Evolutionary conservation across 2,113 vertebrate genomes (phyloP).

Genomic region (Hemibagrus wyckioides): DNA sequence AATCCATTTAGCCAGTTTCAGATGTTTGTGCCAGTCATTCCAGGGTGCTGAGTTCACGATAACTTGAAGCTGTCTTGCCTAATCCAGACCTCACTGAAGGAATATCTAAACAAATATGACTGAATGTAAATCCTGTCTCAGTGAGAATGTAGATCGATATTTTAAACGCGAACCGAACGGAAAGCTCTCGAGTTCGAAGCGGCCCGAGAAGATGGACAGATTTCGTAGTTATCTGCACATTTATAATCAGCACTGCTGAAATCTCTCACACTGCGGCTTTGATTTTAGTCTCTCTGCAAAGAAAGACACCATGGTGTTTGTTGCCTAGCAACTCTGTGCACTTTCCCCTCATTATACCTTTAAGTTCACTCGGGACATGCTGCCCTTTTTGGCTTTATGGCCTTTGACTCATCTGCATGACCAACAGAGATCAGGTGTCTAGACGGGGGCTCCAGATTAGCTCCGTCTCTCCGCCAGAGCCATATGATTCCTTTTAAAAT

Average conservation of each 20-base stretch:
- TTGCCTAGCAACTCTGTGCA: slow-evolving; percentile 35
- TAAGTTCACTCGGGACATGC: slow-evolving; percentile 18
- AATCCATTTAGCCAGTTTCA: background rate
- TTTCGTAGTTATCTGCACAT: background rate
- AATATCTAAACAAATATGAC: background rate
- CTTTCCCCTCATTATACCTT: slow-evolving; percentile 24
- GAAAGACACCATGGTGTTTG: background rate
- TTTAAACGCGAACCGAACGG: background rate
- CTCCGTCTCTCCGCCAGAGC: background rate
- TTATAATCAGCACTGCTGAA: background rate
- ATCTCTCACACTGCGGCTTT: background rate
- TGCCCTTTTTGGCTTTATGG: background rate
- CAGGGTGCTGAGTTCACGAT: background rate
- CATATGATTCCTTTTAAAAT: background rate
- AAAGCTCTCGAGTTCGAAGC: background rate
- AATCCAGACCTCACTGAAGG: background rate
- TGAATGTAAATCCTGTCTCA: background rate
- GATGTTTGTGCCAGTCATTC: background rate
- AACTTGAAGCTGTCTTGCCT: background rate
- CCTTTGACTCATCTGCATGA: slow-evolving; percentile 6
- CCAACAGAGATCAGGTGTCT: background rate
- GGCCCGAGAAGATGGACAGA: background rate
- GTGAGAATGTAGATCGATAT: background rate
- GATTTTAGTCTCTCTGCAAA: background rate
- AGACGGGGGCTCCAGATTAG: slow-evolving; percentile 1